Evolutionary conservation across 2,888 invertebrate genomes (phyloP), one percentile per base, ranked within the genome.

Genomic region (Oligia fasciuncula): DNA sequence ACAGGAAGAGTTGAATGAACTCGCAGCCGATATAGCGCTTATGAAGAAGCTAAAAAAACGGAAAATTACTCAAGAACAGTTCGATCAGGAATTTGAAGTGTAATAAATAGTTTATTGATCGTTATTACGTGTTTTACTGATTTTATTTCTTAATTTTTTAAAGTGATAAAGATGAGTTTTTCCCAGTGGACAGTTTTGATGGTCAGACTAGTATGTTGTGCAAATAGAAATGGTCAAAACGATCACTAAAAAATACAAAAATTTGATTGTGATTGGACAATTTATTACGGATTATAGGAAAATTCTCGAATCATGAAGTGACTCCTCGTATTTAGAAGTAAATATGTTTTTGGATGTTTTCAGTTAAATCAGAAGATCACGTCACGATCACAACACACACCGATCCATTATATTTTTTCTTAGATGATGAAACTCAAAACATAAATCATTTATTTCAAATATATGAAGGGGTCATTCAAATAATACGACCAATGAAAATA

Each of bases 21-120:
- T 99, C 71, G 98, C 98, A 13, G 98, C 97, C 76, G 99, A 99
- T 92, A 97, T 98, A 72, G 97, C 98, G 11, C 96, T 99, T 46
- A 97, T 99, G 81, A 99, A 99, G 93, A 99, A 98, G 90, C 95
- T 99, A 0, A 99, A 99, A 93, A 98, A 98, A 91, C 98, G 98
- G 89, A 99, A 99, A 93, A 98, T 98, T 51, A 97, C 97, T 0
- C 96, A 97, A 75, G 97, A 98, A 85, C 97, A 98, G 89, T 98
- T 97, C 89, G 97, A 98, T 86, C 95, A 97, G 87, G 96, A 97
- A 86, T 98, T 98, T 92, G 97, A 97, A 80, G 91, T 94, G 9
- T 92, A 95, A 85, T 70, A 69, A 57, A 51, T n/a, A 60, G 19
- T 66, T 65, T 63, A 65, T 35, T 14, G 9, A 49, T 35, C 1